phyloP scores from a whole-genome alignment of 2,888 invertebrate species.

The Athripsodes cinereus region DNA sequence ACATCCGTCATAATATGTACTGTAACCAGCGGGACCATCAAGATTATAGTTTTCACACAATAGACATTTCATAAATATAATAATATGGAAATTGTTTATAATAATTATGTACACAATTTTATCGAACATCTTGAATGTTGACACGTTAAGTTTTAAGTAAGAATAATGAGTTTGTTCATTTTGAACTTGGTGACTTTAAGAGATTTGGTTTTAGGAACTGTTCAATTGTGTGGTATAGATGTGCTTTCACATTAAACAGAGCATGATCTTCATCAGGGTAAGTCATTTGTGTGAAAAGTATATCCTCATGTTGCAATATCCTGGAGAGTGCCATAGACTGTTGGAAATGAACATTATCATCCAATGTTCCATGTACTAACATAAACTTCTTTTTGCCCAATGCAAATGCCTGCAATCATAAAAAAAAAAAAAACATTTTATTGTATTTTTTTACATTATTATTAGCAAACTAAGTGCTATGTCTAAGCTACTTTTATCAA shows the following conservation, averaged over 20 bases:
- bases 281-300: constrained; percentile 87
- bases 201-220: constrained; percentile 57
- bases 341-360: constrained; percentile 97
- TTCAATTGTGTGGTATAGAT: constrained; percentile 85
- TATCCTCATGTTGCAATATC: constrained; percentile 75
- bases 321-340: constrained; percentile 90
- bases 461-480: too few relatives aligned
- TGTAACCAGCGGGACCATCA: too few relatives aligned
- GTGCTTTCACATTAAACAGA: constrained; percentile 73
- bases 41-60: too few relatives aligned
- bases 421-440: not conserved
- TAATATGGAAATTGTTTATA: too few relatives aligned
- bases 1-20: too few relatives aligned
- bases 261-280: constrained; percentile 94
- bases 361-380: constrained; percentile 89
- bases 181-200: not conserved
- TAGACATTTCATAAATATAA: too few relatives aligned
- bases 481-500: too few relatives aligned
- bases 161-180: not conserved
- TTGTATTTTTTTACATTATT: not conserved
- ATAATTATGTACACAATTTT: not conserved
- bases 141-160: not conserved
- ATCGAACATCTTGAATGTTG: not conserved
- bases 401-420: constrained; percentile 31
- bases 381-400: constrained; percentile 72